Conservation (phyloP, 1,140 invertebrate species). For the Delia radicum region DNA sequence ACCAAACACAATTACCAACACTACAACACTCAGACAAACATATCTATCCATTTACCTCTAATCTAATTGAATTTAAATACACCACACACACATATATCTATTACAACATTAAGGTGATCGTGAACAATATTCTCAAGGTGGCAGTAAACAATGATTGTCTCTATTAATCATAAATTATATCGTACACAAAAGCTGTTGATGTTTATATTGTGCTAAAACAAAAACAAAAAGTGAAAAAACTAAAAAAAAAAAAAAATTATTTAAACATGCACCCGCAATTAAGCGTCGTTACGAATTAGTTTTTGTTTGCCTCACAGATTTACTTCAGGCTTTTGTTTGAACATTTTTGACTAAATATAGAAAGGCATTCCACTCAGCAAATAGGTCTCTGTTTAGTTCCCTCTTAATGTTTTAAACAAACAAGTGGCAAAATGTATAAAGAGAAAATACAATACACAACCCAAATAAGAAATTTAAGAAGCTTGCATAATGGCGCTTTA, state of each 20-base stretch:
- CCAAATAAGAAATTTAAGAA: not conserved
- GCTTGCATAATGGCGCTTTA: constrained; percentile 3
- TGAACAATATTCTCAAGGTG: constrained; percentile 1
- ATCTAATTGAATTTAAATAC: not conserved
- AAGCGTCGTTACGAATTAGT: not conserved
- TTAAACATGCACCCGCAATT: not conserved
- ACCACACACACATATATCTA: not conserved
- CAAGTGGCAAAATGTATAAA: not conserved
- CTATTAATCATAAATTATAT: not conserved
- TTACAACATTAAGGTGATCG: not conserved
- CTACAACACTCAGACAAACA: not conserved
- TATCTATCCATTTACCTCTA: not conserved
- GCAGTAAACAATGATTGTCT: not conserved
- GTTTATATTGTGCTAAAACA: not conserved
- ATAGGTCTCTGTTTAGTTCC: no score
- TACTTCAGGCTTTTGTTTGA: no score
- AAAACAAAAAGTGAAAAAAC: not conserved
- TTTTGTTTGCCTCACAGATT: not conserved
- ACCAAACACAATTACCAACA: not conserved
- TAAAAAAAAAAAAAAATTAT: not conserved
- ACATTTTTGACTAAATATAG: no score
- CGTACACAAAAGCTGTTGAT: not conserved
- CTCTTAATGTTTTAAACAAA: not conserved
- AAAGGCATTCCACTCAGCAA: no score
- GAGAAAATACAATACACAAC: not conserved